phyloP scores from a whole-genome alignment of 2,888 invertebrate genomes.

The Pemphredon lugubris region DNA sequence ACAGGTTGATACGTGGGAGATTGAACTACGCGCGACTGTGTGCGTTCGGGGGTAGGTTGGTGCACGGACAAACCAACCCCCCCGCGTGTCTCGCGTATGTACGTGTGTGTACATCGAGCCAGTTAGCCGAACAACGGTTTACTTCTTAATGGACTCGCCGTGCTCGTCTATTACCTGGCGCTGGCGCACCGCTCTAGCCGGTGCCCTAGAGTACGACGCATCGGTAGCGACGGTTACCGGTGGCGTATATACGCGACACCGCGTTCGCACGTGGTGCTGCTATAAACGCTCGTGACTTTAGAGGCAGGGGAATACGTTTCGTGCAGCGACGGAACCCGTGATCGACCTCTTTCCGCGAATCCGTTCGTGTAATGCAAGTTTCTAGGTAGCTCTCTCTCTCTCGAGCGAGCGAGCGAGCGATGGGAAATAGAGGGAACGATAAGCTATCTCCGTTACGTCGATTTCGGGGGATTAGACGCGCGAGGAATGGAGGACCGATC shows the following conservation, averaged over 20 bases:
- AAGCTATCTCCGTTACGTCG: not conserved
- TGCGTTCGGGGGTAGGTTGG: constrained; percentile 11
- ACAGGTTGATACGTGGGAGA: constrained; percentile 20
- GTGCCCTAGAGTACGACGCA: constrained; percentile 17
- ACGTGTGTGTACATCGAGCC: constrained; percentile 44
- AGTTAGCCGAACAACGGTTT: constrained; percentile 64
- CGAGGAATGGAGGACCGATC: too few species aligned
- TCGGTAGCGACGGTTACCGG: constrained; percentile 12
- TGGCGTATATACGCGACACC: constrained; percentile 25
- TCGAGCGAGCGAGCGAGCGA: too few species aligned
- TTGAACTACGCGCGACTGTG: constrained; percentile 3
- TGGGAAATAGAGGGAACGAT: constrained; percentile 17
- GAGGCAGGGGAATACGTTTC: constrained; percentile 26
- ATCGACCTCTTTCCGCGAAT: too few species aligned
- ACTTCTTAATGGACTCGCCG: constrained; percentile 67
- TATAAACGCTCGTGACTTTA: constrained; percentile 31
- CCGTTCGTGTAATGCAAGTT: too few species aligned
- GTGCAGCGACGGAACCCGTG: not conserved
- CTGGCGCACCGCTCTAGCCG: constrained; percentile 36
- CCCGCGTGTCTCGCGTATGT: too few species aligned
- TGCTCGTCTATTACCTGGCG: constrained; percentile 59
- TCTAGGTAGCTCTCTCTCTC: too few species aligned
- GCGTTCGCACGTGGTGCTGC: constrained; percentile 57
- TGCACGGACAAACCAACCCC: constrained; percentile 45
- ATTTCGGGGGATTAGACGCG: not conserved